Percentiles rank a stretch among this genome's conserved stretches.
phyloP scores from a whole-genome alignment of 2,797 vertebrate genomes.

The Centroberyx gerrardi region DNA sequence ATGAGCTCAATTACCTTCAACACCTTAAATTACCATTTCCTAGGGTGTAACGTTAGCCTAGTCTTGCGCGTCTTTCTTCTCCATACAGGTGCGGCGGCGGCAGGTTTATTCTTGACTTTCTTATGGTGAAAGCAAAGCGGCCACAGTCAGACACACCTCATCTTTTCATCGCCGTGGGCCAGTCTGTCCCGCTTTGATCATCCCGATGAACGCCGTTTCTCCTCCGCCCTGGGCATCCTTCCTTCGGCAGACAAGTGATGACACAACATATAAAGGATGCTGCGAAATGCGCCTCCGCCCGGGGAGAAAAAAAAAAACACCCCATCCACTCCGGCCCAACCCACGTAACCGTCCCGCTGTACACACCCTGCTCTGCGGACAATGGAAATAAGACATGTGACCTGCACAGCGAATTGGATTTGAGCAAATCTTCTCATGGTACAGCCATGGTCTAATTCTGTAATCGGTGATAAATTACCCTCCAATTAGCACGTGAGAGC shows the following conservation, averaged over 20 bases:
- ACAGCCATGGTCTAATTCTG: constrained; percentile 20
- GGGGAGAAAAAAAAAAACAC: constrained; percentile 1
- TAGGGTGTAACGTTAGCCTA: not conserved
- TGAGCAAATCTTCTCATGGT: constrained; percentile 19
- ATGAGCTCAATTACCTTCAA: constrained; percentile 7
- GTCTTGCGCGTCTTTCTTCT: constrained; percentile 36
- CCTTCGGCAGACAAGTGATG: constrained; percentile 24
- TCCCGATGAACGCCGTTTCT: constrained; percentile 27
- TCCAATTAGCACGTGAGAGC: not conserved
- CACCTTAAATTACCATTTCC: constrained; percentile 19
- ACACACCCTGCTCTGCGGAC: constrained; percentile 87
- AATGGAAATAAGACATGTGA: constrained; percentile 81
- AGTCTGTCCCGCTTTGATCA: not conserved
- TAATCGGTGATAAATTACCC: constrained; percentile 18
- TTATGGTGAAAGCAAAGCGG: constrained; percentile 1
- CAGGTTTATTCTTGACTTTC: not conserved
- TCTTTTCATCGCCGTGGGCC: constrained; percentile 22
- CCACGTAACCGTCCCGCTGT: constrained; percentile 65
- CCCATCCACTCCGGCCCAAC: constrained; percentile 43
- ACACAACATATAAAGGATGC: constrained; percentile 43
- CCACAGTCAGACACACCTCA: constrained; percentile 41
- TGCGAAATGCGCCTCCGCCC: constrained; percentile 22
- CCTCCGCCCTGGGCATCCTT: constrained; percentile 60
- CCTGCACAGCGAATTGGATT: constrained; percentile 60
- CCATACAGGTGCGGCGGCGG: constrained; percentile 36